These are phyloP conservation scores for Epinotia brunnichana DNA, from an alignment of 2,888 invertebrate species.

Conservation along the genomic window DNA sequence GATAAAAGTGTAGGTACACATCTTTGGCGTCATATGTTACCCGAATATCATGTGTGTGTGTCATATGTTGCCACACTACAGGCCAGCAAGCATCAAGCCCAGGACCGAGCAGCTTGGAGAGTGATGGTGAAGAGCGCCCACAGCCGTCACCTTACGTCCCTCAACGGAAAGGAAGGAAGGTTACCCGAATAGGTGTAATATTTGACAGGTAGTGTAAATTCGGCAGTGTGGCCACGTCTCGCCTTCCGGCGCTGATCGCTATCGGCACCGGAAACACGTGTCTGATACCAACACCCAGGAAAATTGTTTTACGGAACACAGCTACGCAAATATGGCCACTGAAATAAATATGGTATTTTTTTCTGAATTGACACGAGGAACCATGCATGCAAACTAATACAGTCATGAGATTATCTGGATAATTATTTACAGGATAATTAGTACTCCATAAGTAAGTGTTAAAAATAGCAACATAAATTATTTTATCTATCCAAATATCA, in stretches of 20 bases:
- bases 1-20: neutral
- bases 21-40: neutral
- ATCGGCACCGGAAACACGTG: slow-evolving; percentile 41
- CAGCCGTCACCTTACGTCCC: no score
- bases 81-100: no score
- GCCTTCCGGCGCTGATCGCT: slow-evolving; percentile 36
- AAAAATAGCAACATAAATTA: neutral
- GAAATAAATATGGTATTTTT: neutral
- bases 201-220: slow-evolving; percentile 29
- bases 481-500: no score
- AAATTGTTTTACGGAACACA: slow-evolving; percentile 21
- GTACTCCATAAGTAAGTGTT: neutral
- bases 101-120: no score
- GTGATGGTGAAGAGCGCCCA: no score
- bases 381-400: neutral
- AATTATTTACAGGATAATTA: neutral
- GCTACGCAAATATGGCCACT: slow-evolving; percentile 18
- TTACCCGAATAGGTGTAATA: slow-evolving; percentile 1
- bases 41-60: no score
- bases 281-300: slow-evolving; percentile 24
- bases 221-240: slow-evolving; percentile 34
- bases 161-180: no score
- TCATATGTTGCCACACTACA: no score
- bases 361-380: neutral
- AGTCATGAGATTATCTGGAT: neutral